These are phyloP conservation scores for Cancer borealis DNA, from an alignment of 2,888 invertebrate genomes.

Conservation along the genomic window DNA sequence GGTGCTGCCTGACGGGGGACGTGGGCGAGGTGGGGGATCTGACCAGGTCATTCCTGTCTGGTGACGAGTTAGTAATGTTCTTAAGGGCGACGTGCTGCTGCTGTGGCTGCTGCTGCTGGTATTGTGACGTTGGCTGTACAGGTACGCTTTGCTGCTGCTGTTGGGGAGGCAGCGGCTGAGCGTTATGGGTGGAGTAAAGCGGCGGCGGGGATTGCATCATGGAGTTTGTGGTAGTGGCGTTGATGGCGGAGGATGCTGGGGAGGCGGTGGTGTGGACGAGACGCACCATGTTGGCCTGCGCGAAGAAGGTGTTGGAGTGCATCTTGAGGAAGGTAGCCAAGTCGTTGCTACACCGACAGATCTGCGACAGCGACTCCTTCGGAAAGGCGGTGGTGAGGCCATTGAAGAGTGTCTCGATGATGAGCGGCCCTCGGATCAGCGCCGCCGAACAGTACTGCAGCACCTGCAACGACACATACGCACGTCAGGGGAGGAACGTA, in stretches of 20 bases:
- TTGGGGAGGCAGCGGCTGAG: background rate
- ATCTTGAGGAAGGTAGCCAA: slow-evolving; percentile 93
- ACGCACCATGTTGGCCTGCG: slow-evolving; percentile 94
- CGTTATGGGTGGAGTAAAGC: background rate
- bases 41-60: slow-evolving; percentile 53
- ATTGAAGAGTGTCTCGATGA: slow-evolving; percentile 93
- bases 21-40: slow-evolving; percentile 57
- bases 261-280: slow-evolving; percentile 79
- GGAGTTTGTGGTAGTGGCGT: slow-evolving; percentile 60
- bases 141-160: slow-evolving; percentile 39
- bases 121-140: slow-evolving; percentile 36
- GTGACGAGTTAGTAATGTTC: slow-evolving; percentile 32
- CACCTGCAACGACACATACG: slow-evolving; percentile 86
- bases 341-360: slow-evolving; percentile 95
- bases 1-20: slow-evolving; percentile 58
- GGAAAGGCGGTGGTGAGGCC: slow-evolving; percentile 87
- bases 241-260: slow-evolving; percentile 42
- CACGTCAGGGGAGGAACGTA: too few relatives aligned
- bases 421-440: slow-evolving; percentile 84
- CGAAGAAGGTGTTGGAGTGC: slow-evolving; percentile 96
- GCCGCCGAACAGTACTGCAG: slow-evolving; percentile 90
- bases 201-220: background rate
- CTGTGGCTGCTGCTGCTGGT: slow-evolving; percentile 48
- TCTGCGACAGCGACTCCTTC: slow-evolving; percentile 81
- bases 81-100: background rate